A percentile compares a stretch with the other conserved stretches of the same genome.
Evolutionary conservation across 2,888 invertebrate genomes (phyloP).

Genomic region (Anthrax anthrax): DNA sequence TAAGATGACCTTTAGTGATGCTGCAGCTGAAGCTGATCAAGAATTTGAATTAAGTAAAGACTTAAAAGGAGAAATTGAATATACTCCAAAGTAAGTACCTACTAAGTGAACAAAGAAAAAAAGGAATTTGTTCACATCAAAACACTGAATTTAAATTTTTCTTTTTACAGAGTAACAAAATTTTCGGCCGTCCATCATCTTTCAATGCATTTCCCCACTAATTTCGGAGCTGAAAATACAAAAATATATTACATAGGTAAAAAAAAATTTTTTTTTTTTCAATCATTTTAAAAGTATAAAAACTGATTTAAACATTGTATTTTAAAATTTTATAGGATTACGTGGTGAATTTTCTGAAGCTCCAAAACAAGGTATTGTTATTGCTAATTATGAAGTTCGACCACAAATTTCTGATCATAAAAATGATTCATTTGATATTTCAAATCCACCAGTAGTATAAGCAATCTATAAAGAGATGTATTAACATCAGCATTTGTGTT

Average conservation of each 20-base stretch:
- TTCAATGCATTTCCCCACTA: slow-evolving; percentile 77
- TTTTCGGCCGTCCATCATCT: slow-evolving; percentile 84
- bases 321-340: slow-evolving; percentile 35
- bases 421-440: slow-evolving; percentile 14
- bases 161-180: slow-evolving; percentile 58
- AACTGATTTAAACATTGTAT: too few species aligned
- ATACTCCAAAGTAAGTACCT: slow-evolving; percentile 63
- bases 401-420: slow-evolving; percentile 81
- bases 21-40: slow-evolving; percentile 59
- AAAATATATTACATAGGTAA: slow-evolving; percentile 77
- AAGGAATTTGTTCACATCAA: background rate
- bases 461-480: too few species aligned
- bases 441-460: too few species aligned
- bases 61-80: slow-evolving; percentile 65
- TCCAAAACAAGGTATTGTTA: slow-evolving; percentile 77
- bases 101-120: background rate
- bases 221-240: slow-evolving; percentile 74
- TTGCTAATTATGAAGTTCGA: slow-evolving; percentile 77
- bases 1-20: slow-evolving; percentile 90
- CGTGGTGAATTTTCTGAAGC: slow-evolving; percentile 82
- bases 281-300: too few species aligned
- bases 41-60: slow-evolving; percentile 78
- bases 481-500: too few species aligned
- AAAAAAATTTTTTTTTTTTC: background rate
- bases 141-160: background rate